Percentiles rank a stretch among this genome's conserved stretches.
phyloP scores from a whole-genome alignment of 2,888 invertebrate species.

The Meteorus cinctellus region DNA sequence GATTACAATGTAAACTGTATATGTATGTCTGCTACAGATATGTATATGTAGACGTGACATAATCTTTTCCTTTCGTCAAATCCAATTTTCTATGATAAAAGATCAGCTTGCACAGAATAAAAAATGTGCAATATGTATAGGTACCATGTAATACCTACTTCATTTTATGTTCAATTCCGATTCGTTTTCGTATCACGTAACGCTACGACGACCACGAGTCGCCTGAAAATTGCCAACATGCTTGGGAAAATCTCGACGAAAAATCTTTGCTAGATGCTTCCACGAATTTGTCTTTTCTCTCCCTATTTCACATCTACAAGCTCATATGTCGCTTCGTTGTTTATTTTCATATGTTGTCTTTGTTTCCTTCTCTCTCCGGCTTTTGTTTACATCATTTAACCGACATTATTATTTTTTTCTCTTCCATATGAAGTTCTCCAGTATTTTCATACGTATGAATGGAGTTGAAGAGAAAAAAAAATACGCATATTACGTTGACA shows the following conservation, averaged over 20 bases:
- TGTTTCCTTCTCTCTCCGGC: background rate
- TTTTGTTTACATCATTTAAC: background rate
- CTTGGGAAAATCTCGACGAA: conserved; percentile 10
- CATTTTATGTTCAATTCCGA: conserved; percentile 18
- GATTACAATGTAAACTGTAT: background rate
- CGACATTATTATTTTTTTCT: background rate
- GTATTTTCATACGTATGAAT: background rate
- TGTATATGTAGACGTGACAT: background rate
- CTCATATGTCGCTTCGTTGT: background rate
- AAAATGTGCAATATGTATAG: background rate
- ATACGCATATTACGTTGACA: background rate
- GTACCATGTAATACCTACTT: background rate
- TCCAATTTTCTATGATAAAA: background rate
- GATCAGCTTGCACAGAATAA: background rate
- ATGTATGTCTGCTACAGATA: too few relatives aligned
- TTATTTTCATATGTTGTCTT: background rate
- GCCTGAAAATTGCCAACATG: conserved; percentile 18
- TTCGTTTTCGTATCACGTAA: conserved; percentile 16
- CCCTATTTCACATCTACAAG: background rate
- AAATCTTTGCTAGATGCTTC: background rate
- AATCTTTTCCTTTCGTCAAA: conserved; percentile 3
- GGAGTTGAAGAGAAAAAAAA: background rate
- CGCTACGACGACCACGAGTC: conserved; percentile 14
- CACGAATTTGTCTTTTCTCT: background rate
- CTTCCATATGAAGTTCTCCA: background rate